Evolutionary conservation across 1,140 invertebrate species (phyloP).

Genomic region (Zophobas atratus): DNA sequence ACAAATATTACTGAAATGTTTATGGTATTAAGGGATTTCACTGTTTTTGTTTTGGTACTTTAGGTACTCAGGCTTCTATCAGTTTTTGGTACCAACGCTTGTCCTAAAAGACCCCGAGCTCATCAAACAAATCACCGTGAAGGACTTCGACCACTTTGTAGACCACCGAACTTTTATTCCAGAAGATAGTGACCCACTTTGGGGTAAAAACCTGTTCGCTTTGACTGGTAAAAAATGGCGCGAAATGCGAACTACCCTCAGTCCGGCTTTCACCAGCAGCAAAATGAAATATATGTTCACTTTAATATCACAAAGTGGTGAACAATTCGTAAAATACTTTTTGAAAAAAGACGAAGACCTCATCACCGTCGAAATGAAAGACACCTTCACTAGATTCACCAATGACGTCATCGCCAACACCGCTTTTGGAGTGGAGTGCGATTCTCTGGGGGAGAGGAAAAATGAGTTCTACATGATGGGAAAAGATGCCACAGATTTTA

Average conservation of each 20-base stretch:
- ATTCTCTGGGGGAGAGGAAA: too few species aligned
- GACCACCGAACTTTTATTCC: slow-evolving; percentile 61
- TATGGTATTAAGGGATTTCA: too few species aligned
- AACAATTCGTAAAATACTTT: slow-evolving; percentile 58
- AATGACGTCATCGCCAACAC: too few species aligned
- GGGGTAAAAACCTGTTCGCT: slow-evolving; percentile 68
- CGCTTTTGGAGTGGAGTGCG: too few species aligned
- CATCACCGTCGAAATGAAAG: slow-evolving; percentile 26
- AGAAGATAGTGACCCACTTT: slow-evolving; percentile 69
- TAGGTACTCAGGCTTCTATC: not conserved
- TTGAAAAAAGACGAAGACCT: slow-evolving; percentile 26
- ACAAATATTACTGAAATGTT: too few species aligned
- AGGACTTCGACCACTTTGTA: slow-evolving; percentile 50
- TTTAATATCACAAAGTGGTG: slow-evolving; percentile 68
- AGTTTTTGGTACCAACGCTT: not conserved
- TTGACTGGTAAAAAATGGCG: slow-evolving; percentile 70
- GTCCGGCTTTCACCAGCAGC: slow-evolving; percentile 73
- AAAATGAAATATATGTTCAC: slow-evolving; percentile 73
- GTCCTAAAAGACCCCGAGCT: slow-evolving; percentile 33
- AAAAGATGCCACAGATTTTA: slow-evolving; percentile 49
- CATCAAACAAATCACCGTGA: slow-evolving; percentile 36
- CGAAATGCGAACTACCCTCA: slow-evolving; percentile 72
- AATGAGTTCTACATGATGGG: too few species aligned
- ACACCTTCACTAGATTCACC: too few species aligned
- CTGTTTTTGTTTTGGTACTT: not conserved